phyloP scores from a whole-genome alignment of 1,140 invertebrate genomes.

The Matsumurasca onukii region DNA sequence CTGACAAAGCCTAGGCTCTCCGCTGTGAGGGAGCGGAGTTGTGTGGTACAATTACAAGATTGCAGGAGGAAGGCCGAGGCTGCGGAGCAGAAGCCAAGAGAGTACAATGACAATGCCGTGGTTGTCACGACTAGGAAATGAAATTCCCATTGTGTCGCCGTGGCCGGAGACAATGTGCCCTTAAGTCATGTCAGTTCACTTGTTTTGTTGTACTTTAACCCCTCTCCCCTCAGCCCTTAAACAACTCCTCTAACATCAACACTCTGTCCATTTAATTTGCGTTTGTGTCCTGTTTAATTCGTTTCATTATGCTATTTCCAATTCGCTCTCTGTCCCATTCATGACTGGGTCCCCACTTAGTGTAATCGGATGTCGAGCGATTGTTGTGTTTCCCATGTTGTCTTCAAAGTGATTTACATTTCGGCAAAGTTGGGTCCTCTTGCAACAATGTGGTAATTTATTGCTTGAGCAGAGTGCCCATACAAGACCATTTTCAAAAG shows the following conservation, averaged over 20 bases:
- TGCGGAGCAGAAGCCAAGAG: too few relatives aligned
- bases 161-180: constrained; percentile 11
- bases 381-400: background rate
- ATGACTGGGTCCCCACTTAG: constrained; percentile 19
- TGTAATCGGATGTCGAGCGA: constrained; percentile 13
- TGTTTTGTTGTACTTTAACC: constrained; percentile 25
- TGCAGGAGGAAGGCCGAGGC: too few relatives aligned
- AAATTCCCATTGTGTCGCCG: constrained; percentile 15
- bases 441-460: too few relatives aligned
- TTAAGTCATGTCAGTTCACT: constrained; percentile 27
- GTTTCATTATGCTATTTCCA: constrained; percentile 21
- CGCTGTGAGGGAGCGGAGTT: too few relatives aligned
- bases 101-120: background rate
- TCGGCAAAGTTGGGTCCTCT: too few relatives aligned
- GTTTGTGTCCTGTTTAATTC: constrained; percentile 21
- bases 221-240: background rate
- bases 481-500: too few relatives aligned
- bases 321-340: constrained; percentile 14
- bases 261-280: constrained; percentile 20
- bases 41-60: too few relatives aligned
- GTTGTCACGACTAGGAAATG: constrained; percentile 11
- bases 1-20: too few relatives aligned
- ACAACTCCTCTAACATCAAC: too few relatives aligned
- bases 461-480: too few relatives aligned
- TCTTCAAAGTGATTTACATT: background rate